Evolutionary conservation across 2,888 invertebrate species (phyloP), one percentile per base, ranked within the genome.

Genomic region (Congeria kusceri): DNA sequence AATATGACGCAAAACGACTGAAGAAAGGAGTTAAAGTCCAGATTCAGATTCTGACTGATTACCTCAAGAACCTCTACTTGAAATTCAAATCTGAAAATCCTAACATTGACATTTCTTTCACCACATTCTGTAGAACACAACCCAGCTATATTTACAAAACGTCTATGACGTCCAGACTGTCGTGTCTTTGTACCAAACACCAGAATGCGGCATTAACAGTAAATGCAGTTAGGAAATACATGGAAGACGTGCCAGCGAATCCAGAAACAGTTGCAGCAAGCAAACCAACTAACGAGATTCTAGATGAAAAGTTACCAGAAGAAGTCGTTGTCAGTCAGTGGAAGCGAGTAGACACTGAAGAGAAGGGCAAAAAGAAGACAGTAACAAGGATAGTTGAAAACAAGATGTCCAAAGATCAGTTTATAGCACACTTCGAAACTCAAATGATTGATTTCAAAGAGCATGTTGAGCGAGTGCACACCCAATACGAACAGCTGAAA

Each of bases 141-240:
- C 77, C 75, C 15, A 63, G 64, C 15, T 25, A 78, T 56, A 69
- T 82, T 25, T 56, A 53, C 23, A 28, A 47, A 23, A 59, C 64
- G 20, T 71, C 77, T 61, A 64, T 13, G 62, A 61, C 23, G 32
- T 74, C 70, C 2, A 27, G 79, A n/a, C 72, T 79, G 44, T 73
- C 70, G 5, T 83, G 79, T 32, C 63, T 83, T 3, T 83, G 83
- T 27, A 71, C 56, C 15, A 70, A 23, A 9, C 83, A 80, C 46
- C 80, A 84, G 57, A 84, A 84, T 66, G 46, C 78, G 44, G 61
- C 80, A 13, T 28, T 84, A 29, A 80, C 77, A 62, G 32, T 81
- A 18, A 75, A 73, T 46, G 62, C 58, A 29, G 32, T 84, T 13
- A 23, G 56, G 44, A 23, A 23, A 11, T 4, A 57, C 7, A 57